These are phyloP conservation scores for Zaprionus camerounensis DNA, from an alignment of 1,140 invertebrate species.

Conservation along the genomic window DNA sequence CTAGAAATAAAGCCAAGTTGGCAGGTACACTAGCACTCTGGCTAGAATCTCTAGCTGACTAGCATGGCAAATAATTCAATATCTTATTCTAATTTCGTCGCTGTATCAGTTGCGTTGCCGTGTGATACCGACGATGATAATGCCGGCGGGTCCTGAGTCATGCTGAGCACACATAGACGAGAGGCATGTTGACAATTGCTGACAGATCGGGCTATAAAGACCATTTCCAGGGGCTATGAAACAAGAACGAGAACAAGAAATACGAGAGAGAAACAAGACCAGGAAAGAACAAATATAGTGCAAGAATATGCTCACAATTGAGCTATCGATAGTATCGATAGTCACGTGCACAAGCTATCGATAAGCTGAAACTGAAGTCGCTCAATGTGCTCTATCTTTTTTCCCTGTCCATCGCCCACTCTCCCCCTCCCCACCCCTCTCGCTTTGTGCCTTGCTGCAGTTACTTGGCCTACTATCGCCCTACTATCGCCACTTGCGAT, in stretches of 20 bases:
- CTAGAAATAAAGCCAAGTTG: neutral
- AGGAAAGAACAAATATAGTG: neutral
- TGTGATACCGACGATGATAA: too few species aligned
- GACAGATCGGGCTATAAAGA: neutral
- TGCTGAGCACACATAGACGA: neutral
- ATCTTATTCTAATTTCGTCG: too few species aligned
- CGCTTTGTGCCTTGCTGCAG: neutral
- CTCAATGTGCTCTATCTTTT: neutral
- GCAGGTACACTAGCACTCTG: too few species aligned
- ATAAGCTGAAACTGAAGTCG: neutral
- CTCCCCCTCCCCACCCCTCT: neutral
- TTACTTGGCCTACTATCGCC: neutral
- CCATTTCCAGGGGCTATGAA: neutral
- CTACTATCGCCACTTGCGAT: conserved; percentile 5
- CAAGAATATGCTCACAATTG: neutral
- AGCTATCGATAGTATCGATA: neutral
- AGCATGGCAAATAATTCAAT: neutral
- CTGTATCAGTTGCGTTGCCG: too few species aligned
- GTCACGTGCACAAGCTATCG: neutral
- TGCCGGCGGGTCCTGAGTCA: conserved; percentile 29
- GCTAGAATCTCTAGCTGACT: neutral
- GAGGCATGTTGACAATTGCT: neutral
- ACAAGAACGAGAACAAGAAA: neutral
- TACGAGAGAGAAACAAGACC: neutral
- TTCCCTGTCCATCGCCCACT: neutral